Evolutionary conservation across 2,113 vertebrate species (phyloP), one percentile per base, ranked within the genome.

Genomic region (Henicopernis longicauda): DNA sequence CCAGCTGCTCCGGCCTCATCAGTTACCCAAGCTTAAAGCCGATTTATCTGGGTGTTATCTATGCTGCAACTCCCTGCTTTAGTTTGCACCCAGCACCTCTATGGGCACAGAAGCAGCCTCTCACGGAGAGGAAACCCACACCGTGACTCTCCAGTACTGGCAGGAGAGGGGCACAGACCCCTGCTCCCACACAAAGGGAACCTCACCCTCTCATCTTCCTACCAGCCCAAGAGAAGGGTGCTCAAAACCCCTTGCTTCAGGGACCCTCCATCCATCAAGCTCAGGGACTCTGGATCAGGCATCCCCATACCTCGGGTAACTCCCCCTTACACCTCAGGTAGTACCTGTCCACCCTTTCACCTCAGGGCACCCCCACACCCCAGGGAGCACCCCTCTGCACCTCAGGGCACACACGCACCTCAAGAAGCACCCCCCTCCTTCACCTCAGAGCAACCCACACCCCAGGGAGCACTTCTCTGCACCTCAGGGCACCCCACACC

Each of bases 221-320:
- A 15, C n/a, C 19, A 63, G 52, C 22, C 16, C 18, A 42, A 10
- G n/a, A 25, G 14, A 79, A 62, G 14, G 3, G 32, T 10, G 18
- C 8, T 54, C 26, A 45, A 74, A 58, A 2, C 20, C 10, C 23
- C 19, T 23, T 9, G 14, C 17, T 27, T 49, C 50, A 70, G 34
- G 21, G 26, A 49, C 21, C 10, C 4, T 17, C 9, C 7, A 34
- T 32, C 42, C 42, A 16, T 3, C 31, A 38, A 38, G 10, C 14
- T 42, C 54, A 42, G 7, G 7, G 32, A n/a, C 44, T 20, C n/a
- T 14, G 16, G 21, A 31, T 47, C 50, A 13, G 32, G 23, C 23
- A 83, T 1, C 1, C 14, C 6, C 32, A 21, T 13, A 14, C 8
- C 22, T 38, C 5, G 1, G 29, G 9, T 8, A 42, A 6, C 34